A percentile compares a stretch with the other conserved stretches of the same genome.
Conservation (phyloP, 2,888 invertebrate species). For the Dolichopus griseipennis region DNA sequence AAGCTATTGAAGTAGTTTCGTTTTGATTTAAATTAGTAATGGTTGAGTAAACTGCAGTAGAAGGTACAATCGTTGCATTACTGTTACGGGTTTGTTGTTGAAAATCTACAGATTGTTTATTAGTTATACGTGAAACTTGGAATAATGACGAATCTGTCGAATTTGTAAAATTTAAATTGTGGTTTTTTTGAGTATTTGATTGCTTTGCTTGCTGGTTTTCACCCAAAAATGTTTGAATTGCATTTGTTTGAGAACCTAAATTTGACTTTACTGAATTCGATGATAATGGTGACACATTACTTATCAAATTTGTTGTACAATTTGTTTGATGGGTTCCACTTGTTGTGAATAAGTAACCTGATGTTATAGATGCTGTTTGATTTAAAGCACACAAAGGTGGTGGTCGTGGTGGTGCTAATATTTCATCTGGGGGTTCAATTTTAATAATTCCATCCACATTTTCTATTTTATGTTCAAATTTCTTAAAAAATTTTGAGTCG, state of each 20-base stretch:
- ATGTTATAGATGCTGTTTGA: conserved; percentile 11
- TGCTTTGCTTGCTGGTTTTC: no score
- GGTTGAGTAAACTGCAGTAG: not conserved
- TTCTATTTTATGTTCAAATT: conserved; percentile 22
- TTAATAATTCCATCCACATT: conserved; percentile 24
- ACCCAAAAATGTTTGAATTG: no score
- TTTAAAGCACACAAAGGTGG: conserved; percentile 15
- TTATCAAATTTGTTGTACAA: conserved; percentile 22
- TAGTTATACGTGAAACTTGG: no score
- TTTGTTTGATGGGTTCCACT: conserved; percentile 26
- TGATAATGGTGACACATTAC: conserved; percentile 25
- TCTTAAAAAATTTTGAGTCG: conserved; percentile 35
- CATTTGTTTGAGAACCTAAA: no score
- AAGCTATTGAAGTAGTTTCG: not conserved
- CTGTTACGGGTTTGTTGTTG: not conserved
- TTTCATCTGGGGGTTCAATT: conserved; percentile 28
- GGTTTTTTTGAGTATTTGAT: no score
- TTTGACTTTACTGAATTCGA: not conserved
- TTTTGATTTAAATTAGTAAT: not conserved
- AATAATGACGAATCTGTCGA: no score
- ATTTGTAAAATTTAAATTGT: no score
- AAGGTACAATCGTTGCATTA: not conserved
- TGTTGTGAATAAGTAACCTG: conserved; percentile 11
- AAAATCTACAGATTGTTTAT: no score
- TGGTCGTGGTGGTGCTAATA: conserved; percentile 23